Conservation (phyloP, 2,888 invertebrate species). For the Buathra laborator region DNA sequence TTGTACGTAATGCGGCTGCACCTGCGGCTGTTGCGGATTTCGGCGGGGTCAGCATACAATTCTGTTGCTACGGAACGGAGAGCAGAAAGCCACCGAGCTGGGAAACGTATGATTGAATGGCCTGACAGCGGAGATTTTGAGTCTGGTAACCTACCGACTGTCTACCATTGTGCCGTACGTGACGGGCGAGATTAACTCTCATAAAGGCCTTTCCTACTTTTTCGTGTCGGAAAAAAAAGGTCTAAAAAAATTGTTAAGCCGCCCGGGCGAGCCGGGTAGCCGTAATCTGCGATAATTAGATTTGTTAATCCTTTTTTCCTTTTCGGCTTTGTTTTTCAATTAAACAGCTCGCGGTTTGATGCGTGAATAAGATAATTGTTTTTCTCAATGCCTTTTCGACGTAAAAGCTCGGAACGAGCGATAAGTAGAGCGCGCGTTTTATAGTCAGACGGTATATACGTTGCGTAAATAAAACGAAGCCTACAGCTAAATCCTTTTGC, state of each 20-base stretch:
- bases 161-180: conserved; percentile 30
- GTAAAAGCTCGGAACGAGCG: background rate
- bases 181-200: conserved; percentile 46
- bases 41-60: conserved; percentile 33
- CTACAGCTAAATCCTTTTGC: background rate
- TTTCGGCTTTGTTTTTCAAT: background rate
- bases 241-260: background rate
- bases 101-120: conserved; percentile 40
- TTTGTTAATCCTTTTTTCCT: conserved; percentile 2
- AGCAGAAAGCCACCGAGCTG: background rate
- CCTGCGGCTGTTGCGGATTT: conserved; percentile 51
- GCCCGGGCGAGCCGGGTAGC: background rate
- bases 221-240: conserved; percentile 6
- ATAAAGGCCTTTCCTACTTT: conserved; percentile 19
- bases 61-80: conserved; percentile 6
- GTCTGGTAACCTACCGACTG: conserved; percentile 29
- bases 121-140: background rate
- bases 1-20: conserved; percentile 53
- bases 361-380: background rate
- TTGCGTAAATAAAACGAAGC: background rate
- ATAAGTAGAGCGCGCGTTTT: background rate
- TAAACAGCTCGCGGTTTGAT: background rate
- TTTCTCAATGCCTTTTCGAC: background rate
- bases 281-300: conserved; percentile 37
- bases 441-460: background rate